Base-by-base conservation (phyloP, 1,140 invertebrate species). In the Lepidurus arcticus region DNA sequence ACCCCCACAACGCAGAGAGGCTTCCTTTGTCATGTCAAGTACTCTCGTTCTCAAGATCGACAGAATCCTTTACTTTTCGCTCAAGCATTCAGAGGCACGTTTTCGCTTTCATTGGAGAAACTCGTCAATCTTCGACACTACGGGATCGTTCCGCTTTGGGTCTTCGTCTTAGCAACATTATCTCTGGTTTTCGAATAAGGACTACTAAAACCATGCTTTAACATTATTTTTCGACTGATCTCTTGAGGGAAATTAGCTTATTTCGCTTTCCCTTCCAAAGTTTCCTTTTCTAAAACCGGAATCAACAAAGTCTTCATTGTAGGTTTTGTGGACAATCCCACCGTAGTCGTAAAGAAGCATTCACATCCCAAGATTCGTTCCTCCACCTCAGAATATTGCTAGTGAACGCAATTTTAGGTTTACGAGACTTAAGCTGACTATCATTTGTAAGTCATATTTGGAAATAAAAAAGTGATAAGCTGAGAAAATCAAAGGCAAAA, bases 11-110 rank as follows among this genome's bases (percentile, higher is more conserved):
- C 13, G 5, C 21, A 65, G 53, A 21, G 53, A 65, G n/a, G 53
- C 53, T 65, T 47, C 21, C 53, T 13, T 65, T 65, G 53, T 65
- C 53, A n/a, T 65, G 53, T 65, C 53, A 65, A 65, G 53, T 21
- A 9, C 53, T n/a, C n/a, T 21, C 0, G 53, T 21, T 65, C 53
- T 65, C 53, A 21, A 65, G 21, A 65, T 65, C 13, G 13, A 13
- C 13, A 65, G 53, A 65, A 65, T 65, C 53, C 53, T 65, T 65
- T 65, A 65, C 53, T 65, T 65, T 65, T 10, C 53, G n/a, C 16
- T 21, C 13, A 65, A 21, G 53, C 53, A 65, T 65, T 65, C 53
- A 65, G 16, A 65, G 53, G 21, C 53, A 65, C 53, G 53, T 65
- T 65, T 65, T 65, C 13, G 5, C 16, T 65, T 21, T 65, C 53